phyloP scores from a whole-genome alignment of 2,888 invertebrate species.

The Shargacucullia verbasci region DNA sequence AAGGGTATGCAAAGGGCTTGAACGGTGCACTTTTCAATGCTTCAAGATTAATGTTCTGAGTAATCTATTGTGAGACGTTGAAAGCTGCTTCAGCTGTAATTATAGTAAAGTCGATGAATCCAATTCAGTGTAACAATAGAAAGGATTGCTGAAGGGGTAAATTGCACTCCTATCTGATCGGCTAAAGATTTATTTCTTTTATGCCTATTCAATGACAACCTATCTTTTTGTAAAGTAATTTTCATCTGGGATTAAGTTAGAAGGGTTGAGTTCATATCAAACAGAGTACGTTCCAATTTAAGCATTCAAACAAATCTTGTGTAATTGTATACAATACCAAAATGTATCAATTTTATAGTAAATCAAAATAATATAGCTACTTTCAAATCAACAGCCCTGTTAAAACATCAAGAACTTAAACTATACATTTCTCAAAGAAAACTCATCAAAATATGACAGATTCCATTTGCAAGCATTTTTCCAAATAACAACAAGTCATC shows the following conservation, averaged over 20 bases:
- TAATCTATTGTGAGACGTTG: constrained; percentile 51
- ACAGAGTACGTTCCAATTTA: too few relatives aligned
- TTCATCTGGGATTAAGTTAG: background rate
- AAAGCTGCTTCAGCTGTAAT: constrained; percentile 55
- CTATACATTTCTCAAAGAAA: too few relatives aligned
- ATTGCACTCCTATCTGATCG: constrained; percentile 29
- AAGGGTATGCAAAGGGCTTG: constrained; percentile 61
- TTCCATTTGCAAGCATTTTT: constrained; percentile 18
- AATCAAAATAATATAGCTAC: too few relatives aligned
- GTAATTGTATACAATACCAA: too few relatives aligned
- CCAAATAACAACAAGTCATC: constrained; percentile 41
- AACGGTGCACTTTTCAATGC: constrained; percentile 56
- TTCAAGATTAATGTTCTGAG: constrained; percentile 61
- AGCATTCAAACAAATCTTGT: too few relatives aligned
- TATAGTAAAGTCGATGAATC: constrained; percentile 44
- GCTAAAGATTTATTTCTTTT: constrained; percentile 33
- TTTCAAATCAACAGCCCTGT: too few relatives aligned
- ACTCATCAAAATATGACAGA: constrained; percentile 10
- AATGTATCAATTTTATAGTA: too few relatives aligned
- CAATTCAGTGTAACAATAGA: constrained; percentile 47
- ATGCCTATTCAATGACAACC: constrained; percentile 13
- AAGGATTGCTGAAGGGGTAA: constrained; percentile 41
- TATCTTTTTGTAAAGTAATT: constrained; percentile 4
- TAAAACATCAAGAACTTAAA: too few relatives aligned
- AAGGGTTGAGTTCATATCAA: too few relatives aligned